A percentile compares a stretch with the other conserved stretches of the same genome.
Conservation (phyloP, 1,140 invertebrate species). For the Micrasema minimum region DNA sequence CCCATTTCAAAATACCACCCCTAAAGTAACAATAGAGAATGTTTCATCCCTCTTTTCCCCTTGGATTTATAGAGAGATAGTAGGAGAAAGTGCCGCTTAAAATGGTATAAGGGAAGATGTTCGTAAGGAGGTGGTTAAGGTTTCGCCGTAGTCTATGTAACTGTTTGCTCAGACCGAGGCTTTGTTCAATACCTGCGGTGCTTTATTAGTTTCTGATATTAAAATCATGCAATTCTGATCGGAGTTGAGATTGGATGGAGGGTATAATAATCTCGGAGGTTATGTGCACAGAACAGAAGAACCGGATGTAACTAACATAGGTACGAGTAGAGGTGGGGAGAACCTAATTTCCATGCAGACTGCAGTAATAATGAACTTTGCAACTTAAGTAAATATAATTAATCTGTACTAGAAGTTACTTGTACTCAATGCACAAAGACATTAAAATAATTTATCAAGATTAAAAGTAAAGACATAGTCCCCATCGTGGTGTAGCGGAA, state of each 20-base stretch:
- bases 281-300: neutral
- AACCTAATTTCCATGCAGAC: too few relatives aligned
- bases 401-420: too few relatives aligned
- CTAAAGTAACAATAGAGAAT: neutral
- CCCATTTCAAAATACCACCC: neutral
- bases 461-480: too few relatives aligned
- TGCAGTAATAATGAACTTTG: too few relatives aligned
- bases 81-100: neutral
- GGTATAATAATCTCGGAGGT: constrained; percentile 1
- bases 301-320: constrained; percentile 1
- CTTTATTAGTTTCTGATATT: constrained; percentile 49
- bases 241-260: constrained; percentile 7
- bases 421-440: too few relatives aligned
- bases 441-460: too few relatives aligned
- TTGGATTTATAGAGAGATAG: neutral
- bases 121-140: neutral
- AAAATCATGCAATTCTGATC: constrained; percentile 42
- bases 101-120: neutral
- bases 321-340: neutral
- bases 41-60: neutral
- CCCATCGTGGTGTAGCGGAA: too few relatives aligned
- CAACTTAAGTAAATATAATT: too few relatives aligned
- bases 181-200: constrained; percentile 46
- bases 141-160: constrained; percentile 30
- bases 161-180: constrained; percentile 11